These are phyloP conservation scores for Cynopterus brachyotis DNA, from an alignment of 2,113 vertebrate genomes.

Conservation along the genomic window DNA sequence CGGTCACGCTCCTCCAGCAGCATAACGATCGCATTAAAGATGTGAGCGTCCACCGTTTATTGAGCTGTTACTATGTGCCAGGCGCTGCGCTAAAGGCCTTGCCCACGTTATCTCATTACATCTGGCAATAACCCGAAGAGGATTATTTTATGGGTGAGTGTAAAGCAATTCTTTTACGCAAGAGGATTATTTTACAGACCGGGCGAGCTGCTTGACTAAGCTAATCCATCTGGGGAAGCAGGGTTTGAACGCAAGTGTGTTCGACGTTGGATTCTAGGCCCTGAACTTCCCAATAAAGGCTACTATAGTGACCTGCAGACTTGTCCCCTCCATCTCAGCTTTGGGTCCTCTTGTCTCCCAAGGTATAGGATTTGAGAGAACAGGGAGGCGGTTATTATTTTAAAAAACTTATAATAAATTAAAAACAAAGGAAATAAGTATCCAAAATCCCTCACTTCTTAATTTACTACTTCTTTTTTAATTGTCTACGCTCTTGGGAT, in stretches of 20 bases:
- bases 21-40: background rate
- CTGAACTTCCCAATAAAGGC: background rate
- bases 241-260: background rate
- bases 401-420: background rate
- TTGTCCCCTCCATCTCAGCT: too few species aligned
- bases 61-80: conserved; percentile 46
- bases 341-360: background rate
- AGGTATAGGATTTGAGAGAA: background rate
- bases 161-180: background rate
- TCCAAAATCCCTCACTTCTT: background rate
- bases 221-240: background rate
- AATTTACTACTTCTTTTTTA: background rate
- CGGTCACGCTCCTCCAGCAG: background rate
- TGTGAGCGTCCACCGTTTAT: background rate
- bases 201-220: background rate
- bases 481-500: background rate
- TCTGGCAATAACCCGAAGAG: background rate
- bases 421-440: background rate
- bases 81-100: background rate
- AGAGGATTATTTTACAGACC: background rate
- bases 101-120: background rate
- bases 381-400: background rate
- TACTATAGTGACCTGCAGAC: background rate
- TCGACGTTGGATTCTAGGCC: background rate
- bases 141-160: background rate